Percentiles rank a stretch among this genome's conserved stretches.
Conservation (phyloP, 2,113 vertebrate species). For the Mustela nigripes region DNA sequence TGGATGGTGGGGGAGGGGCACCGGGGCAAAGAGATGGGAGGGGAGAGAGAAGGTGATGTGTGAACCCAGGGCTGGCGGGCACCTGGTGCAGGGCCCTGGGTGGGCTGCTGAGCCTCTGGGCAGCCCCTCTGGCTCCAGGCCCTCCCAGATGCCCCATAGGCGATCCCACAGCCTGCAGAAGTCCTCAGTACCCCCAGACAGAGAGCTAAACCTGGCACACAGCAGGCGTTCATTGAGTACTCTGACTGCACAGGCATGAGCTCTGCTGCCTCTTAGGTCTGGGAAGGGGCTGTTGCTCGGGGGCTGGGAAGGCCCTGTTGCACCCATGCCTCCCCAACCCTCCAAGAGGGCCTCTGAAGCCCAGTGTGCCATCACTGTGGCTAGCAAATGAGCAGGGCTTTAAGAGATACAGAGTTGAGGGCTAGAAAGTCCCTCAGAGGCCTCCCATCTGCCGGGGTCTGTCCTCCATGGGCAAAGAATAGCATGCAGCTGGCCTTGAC, state of each 20-base stretch:
- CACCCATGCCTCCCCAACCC: not conserved
- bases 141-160: not conserved
- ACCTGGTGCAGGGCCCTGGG: not conserved
- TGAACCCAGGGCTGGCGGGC: not conserved
- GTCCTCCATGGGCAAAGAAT: not conserved
- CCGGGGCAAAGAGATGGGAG: too few relatives aligned
- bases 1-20: rapidly evolving
- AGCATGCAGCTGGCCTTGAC: not conserved
- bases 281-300: not conserved
- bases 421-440: not conserved
- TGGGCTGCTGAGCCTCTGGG: not conserved
- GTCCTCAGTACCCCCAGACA: not conserved
- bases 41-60: not conserved
- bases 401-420: not conserved
- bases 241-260: not conserved
- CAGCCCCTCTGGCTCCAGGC: not conserved
- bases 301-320: not conserved
- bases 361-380: not conserved
- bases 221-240: not conserved
- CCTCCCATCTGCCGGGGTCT: not conserved
- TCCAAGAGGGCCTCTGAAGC: not conserved
- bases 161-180: not conserved
- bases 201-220: not conserved
- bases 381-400: not conserved
- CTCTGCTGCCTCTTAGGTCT: not conserved